Base-by-base conservation (phyloP, 2,113 vertebrate species). In the Tyto alba region DNA sequence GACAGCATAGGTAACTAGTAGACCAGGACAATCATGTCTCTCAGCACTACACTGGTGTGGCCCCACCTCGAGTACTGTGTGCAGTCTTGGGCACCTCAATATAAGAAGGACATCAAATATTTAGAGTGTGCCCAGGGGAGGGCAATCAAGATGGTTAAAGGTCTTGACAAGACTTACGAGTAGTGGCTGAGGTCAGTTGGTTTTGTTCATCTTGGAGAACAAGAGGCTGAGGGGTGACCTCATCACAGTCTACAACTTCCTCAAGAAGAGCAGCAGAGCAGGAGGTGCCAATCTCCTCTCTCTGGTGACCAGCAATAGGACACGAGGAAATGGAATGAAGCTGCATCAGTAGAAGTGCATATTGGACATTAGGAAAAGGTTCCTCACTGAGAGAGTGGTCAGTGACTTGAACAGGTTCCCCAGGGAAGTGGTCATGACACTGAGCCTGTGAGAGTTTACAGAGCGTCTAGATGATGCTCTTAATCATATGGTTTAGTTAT, bases 381-480 rank as follows among this genome's bases (percentile, higher is more conserved):
- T 85, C 38, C 59, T 52, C 19, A 30, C 16, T 14, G 34, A 52
- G 30, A 64, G 36, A 3, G 13, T 50, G 11, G 2, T 34, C 1
- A 0, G 7, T 45, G 19, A 59, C 21, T 41, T 25, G 14, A 41
- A 55, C 11, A 75, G 47, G 7, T 6, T 68, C n/a, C 26, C 62
- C 6, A 43, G 32, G 21, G 22, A 55, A 62, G 6, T 2, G 1
- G 6, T 62, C 26, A 50, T 0, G 0, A 6, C 21, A 62, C 13
- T 22, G 63, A 48, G 4, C 15, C 26, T 78, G 18, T 48, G n/a
- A 13, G 52, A 67, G 30, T 66, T 73, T 26, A 34, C 29, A 10
- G 7, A 53, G 10, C 0, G 0, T 32, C 50, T 77, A 17, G 13
- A 60, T 1, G 1, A 27, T 1, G 0, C 7, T 36, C 7, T 48